A percentile compares a stretch with the other conserved stretches of the same genome.
Evolutionary conservation across 2,113 vertebrate genomes (phyloP).

Genomic region (Axis porcinus): DNA sequence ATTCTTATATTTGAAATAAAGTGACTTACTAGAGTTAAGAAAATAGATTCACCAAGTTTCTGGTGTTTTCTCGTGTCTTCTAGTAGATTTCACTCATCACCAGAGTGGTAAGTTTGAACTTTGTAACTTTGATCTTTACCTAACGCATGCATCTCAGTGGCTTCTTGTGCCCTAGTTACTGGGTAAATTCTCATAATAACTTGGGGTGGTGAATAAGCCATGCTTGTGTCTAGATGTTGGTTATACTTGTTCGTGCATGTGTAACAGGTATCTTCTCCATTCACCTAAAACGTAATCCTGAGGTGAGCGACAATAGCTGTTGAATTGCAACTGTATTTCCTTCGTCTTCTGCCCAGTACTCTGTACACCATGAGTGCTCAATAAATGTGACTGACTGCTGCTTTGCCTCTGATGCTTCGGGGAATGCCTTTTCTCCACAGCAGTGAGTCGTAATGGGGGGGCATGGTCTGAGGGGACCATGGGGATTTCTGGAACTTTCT

Average conservation of each 20-base stretch:
- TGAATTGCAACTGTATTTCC: neutral
- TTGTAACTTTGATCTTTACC: neutral
- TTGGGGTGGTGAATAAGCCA: neutral
- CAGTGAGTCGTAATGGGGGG: neutral
- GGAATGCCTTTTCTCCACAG: neutral
- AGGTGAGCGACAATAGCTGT: neutral
- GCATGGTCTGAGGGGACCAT: neutral
- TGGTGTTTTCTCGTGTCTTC: conserved; percentile 1
- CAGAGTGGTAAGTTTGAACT: neutral
- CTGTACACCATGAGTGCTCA: neutral
- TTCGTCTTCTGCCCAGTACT: neutral
- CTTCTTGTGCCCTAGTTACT: neutral
- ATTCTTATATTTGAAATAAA: neutral
- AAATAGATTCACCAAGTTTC: neutral
- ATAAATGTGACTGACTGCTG: conserved; percentile 1
- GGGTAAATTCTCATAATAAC: no score
- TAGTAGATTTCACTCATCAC: neutral
- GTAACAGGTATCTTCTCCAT: neutral
- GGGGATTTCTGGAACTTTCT: neutral
- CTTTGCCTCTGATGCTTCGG: neutral
- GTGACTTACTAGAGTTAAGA: neutral
- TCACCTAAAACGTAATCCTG: neutral
- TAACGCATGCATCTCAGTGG: neutral
- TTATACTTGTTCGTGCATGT: no score
- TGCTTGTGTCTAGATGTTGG: no score